Evolutionary conservation across 2,888 invertebrate species (phyloP), one percentile per base, ranked within the genome.

Genomic region (Drosophila pseudotakahashii): DNA sequence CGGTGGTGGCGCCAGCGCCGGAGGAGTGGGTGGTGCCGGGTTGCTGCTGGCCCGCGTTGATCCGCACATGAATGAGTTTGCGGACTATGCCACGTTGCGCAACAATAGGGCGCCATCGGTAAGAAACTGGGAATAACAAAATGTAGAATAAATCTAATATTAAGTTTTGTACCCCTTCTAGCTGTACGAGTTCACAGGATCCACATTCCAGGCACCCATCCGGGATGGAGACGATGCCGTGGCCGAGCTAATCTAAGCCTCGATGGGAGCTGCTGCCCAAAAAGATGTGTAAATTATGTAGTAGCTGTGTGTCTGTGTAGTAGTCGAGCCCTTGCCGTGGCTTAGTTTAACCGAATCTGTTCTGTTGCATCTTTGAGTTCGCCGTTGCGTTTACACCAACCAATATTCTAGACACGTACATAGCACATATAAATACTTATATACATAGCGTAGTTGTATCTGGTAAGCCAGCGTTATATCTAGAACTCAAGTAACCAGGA

Each of bases 201-300:
- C 95, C 78, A 95, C 95, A 67, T 95, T 95, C 90, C 95, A 95
- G 91, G 96, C 96, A 11, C 96, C 95, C 14, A 89, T 91, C 69
- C 88, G 92, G 60, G 91, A 91, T 77, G 90, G 90, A n/a, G 92
- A 92, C 48, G 92, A 92, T 70, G 91, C 89, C 37, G 92, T 92
- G 44, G 91, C 92, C 54, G 92, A 92, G 88, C 88, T 92, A 71
- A 91, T 92, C 73, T 92, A 90, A 90, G 71, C 55, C 52, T 16
- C 19, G 19, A 26, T 47, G 54, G 26, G 34, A 26, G 42, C 26
- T 55, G 61, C 62, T 58, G 55, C 58, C 51, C 48, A 47, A 63
- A 57, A 41, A 45, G 73, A 53, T 67, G 55, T 83, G 88, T 83
- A 83, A 76, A 83, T 84, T 78, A 71, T 75, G 61, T 73, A 77